Base-by-base conservation (phyloP, 2,888 invertebrate genomes). In the Parnassius apollo region DNA sequence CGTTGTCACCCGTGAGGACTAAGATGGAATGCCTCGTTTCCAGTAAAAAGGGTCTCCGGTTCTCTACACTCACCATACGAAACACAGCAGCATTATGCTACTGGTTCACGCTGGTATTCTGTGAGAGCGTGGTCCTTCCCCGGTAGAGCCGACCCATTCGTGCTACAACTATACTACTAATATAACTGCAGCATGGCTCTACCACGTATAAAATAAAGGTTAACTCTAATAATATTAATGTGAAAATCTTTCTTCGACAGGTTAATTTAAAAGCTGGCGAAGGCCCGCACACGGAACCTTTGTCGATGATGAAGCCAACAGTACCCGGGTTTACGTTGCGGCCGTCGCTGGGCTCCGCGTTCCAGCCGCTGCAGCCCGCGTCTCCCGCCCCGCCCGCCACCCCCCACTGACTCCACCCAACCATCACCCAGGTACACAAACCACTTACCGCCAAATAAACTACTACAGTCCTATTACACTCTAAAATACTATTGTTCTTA, bases 261-360 rank as follows among this genome's bases (percentile, higher is more conserved):
- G 92, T 96, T 69, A 94, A 94, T 80, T 92, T 96, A 68, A 95
- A 95, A 84, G 86, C 90, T 1, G 88, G 90, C 68, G 88, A 89
- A 67, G 86, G 91, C 61, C 74, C 85, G 53, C 84, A 76, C 73
- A 66, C 83, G 59, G 88, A 92, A 74, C 66, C 86, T 65, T 71
- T 85, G 72, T 79, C 85, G 58, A 75, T 82, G 65, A 82, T 92
- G 81, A 95, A 95, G 84, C 95, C 95, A 59, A 93, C 94, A 69
- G 93, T 93, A 76, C 80, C 84, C 35, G 94, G 94, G 70, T 96
- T 96, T 91, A 95, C 95, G 77, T 92, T 96, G 85, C 94, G 95
- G 76, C 96, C 96, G 64, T 96, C 96, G 78, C 93, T 94, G 70
- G 95, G 96, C 72, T 96, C 96, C 57, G 96, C 96, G 75, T 96